A percentile compares a stretch with the other conserved stretches of the same genome.
Evolutionary conservation across 2,888 invertebrate species (phyloP).

Genomic region (Eupithecia vulgata): DNA sequence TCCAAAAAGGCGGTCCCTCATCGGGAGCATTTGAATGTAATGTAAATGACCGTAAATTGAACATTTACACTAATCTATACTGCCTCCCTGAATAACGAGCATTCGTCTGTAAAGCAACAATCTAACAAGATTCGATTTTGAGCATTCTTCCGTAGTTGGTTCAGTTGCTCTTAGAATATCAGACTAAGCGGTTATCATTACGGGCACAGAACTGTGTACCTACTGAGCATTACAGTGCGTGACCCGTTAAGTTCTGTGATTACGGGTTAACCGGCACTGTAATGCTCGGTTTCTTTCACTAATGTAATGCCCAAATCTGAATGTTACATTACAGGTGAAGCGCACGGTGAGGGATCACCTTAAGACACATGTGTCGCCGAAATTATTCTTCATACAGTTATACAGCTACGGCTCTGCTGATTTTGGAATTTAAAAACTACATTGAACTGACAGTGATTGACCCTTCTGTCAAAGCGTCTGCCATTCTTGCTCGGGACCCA

Average conservation of each 20-base stretch:
- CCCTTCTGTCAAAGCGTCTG: background rate
- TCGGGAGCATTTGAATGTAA: background rate
- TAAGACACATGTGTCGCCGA: background rate
- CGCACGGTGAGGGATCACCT: background rate
- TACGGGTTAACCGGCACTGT: background rate
- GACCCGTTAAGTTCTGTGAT: no score
- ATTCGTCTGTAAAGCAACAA: background rate
- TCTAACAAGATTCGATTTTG: background rate
- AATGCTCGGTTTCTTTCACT: background rate
- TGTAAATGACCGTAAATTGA: background rate
- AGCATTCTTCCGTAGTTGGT: background rate
- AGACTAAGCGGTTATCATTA: background rate
- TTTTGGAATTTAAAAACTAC: no score
- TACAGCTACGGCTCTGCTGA: background rate
- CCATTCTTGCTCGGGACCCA: background rate
- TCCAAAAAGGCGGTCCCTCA: background rate
- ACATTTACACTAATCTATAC: background rate
- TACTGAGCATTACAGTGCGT: no score
- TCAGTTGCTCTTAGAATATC: background rate
- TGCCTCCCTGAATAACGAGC: background rate
- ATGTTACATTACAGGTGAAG: background rate
- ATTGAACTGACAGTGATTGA: constrained; percentile 1
- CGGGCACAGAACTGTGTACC: background rate
- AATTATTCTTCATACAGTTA: constrained; percentile 11
- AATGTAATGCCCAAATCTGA: background rate